Conservation (phyloP, 2,888 invertebrate species). For the Linyphia triangularis region DNA sequence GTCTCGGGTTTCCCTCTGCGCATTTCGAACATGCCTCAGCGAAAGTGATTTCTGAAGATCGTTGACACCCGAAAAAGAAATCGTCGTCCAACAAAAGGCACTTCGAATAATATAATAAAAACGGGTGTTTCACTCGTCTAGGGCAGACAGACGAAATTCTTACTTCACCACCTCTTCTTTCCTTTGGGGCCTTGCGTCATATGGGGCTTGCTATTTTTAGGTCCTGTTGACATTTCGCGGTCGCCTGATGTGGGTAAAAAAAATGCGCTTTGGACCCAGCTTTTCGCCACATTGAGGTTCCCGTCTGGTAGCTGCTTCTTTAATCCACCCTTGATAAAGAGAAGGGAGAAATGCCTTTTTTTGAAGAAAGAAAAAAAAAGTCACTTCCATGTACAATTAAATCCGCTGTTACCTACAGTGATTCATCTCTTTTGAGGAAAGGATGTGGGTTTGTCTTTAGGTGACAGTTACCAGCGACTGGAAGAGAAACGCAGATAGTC, state of each 20-base stretch:
- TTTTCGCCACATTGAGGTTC: slow-evolving; percentile 10
- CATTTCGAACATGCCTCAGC: background rate
- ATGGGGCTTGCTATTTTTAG: slow-evolving; percentile 55
- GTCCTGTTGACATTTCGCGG: slow-evolving; percentile 58
- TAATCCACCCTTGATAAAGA: background rate
- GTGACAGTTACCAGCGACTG: background rate
- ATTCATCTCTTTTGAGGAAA: background rate
- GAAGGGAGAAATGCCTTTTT: background rate
- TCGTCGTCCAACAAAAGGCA: slow-evolving; percentile 36
- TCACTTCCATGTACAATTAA: slow-evolving; percentile 9
- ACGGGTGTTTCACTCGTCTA: slow-evolving; percentile 47
- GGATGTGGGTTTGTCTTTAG: background rate
- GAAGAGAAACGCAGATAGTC: background rate
- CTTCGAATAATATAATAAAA: slow-evolving; percentile 25
- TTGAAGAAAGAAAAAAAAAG: background rate
- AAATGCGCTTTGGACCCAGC: slow-evolving; percentile 2
- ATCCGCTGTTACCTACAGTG: background rate
- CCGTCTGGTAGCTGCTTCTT: background rate
- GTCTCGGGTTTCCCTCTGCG: background rate
- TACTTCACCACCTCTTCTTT: slow-evolving; percentile 30
- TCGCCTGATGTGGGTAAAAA: background rate
- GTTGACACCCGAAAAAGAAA: slow-evolving; percentile 35
- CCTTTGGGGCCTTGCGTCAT: slow-evolving; percentile 59
- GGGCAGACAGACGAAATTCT: slow-evolving; percentile 59
- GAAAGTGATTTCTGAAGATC: slow-evolving; percentile 39